Evolutionary conservation across 1,140 invertebrate species (phyloP), one percentile per base, ranked within the genome.

Genomic region (Papilio glaucus): DNA sequence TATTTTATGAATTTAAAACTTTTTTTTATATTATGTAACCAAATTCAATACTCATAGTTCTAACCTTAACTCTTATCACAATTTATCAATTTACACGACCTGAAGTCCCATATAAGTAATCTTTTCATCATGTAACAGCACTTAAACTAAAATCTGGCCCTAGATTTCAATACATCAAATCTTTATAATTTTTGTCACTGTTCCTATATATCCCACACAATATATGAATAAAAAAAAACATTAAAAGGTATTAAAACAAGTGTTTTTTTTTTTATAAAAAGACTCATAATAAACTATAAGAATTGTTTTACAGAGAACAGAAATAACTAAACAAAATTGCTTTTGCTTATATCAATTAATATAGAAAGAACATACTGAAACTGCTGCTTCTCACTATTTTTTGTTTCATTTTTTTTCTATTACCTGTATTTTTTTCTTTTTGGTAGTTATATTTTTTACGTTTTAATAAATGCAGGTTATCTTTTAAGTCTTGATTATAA

Each of bases 11-110:
- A 12, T 69, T 53, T 53, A 29, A 18, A 45, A 15, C 37, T n/a
- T 24, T 75, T 72, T 75, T 78, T 76, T 65, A 60, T 71, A 77
- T 83, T 83, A 83, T 83, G 81, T 83, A 83, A 83, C 77, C 62
- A 21, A 53, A 68, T 60, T 78, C 71, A 53, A 72, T 81, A 77
- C 77, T 72, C 61, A 73, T 71, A 72, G 39, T 53, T 60, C 72
- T 79, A 79, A 79, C 76, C 75, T 77, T 71, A 72, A 45, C 3
- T 33, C 10, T 68, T 73, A 73, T 68, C 72, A 68, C 12, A 39
- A 65, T 41, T 65, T 65, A 71, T 67, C 45, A 60, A 62, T 68
- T 21, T 60, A 8, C 21, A 24, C 9, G 4, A 42, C 24, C 26
- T n/a, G 24, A 21, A 49, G 2, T 57, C 10, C 3, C 24, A 24